These are phyloP conservation scores for Elegia similella DNA, from an alignment of 2,888 invertebrate genomes.

Conservation along the genomic window DNA sequence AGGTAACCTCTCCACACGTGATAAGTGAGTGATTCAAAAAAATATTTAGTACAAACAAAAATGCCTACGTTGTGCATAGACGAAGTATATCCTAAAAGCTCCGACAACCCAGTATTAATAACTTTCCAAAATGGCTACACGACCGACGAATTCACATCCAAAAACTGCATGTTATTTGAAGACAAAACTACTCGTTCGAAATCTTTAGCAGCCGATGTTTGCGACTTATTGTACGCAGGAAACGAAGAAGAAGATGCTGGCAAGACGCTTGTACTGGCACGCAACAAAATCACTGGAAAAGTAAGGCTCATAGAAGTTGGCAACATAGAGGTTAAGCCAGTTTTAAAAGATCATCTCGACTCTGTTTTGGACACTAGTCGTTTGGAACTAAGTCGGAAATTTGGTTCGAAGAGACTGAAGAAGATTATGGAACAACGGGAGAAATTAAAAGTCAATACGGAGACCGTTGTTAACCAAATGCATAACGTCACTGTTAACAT, in stretches of 20 bases:
- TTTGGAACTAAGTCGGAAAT: slow-evolving; percentile 80
- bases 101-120: slow-evolving; percentile 45
- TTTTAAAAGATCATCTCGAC: slow-evolving; percentile 37
- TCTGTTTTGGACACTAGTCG: slow-evolving; percentile 46
- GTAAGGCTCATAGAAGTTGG: slow-evolving; percentile 56
- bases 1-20: background rate
- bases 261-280: slow-evolving; percentile 52
- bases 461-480: slow-evolving; percentile 81
- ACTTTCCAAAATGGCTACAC: slow-evolving; percentile 67
- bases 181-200: slow-evolving; percentile 42
- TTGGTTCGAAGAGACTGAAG: slow-evolving; percentile 84
- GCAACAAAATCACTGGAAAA: slow-evolving; percentile 60
- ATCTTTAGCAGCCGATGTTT: slow-evolving; percentile 43
- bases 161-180: slow-evolving; percentile 42
- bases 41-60: slow-evolving; percentile 12
- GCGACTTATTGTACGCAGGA: slow-evolving; percentile 54
- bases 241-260: slow-evolving; percentile 53
- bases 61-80: slow-evolving; percentile 58
- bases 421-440: slow-evolving; percentile 82
- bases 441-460: slow-evolving; percentile 80
- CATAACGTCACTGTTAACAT: slow-evolving; percentile 72
- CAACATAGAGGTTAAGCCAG: slow-evolving; percentile 52
- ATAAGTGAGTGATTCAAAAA: background rate
- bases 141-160: slow-evolving; percentile 43
- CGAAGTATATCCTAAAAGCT: slow-evolving; percentile 48